Conservation (phyloP, 2,797 vertebrate species). For the Cygnus olor region DNA sequence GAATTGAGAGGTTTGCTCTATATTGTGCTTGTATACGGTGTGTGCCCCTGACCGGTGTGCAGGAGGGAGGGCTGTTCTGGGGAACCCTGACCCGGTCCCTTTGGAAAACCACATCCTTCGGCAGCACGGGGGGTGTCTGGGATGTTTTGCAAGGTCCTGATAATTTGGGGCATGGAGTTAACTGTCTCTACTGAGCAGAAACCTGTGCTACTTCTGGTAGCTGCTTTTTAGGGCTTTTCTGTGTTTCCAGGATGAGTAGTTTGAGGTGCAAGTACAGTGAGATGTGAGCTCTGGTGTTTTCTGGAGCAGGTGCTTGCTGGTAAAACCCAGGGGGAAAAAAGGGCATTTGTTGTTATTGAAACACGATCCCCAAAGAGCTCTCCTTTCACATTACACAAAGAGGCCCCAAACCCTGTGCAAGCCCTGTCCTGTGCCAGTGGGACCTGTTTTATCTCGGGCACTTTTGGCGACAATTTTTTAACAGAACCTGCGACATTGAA, state of each 20-base stretch:
- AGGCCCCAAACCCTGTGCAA: rapidly evolving
- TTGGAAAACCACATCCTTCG: not conserved
- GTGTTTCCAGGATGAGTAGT: not conserved
- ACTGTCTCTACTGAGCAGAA: not conserved
- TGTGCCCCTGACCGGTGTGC: not conserved
- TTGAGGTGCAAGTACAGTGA: rapidly evolving
- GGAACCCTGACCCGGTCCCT: not conserved
- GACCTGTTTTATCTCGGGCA: not conserved
- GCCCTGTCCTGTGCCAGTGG: not conserved
- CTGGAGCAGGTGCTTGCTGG: not conserved
- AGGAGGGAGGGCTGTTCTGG: not conserved
- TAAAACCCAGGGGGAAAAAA: not conserved
- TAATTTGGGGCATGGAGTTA: not conserved
- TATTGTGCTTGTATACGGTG: rapidly evolving
- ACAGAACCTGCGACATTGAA: not conserved
- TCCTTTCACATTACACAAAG: not conserved
- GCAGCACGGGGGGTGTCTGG: not conserved
- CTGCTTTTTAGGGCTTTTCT: not conserved
- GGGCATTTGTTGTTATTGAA: not conserved
- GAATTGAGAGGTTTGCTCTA: not conserved
- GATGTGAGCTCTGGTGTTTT: rapidly evolving
- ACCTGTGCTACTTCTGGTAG: not conserved
- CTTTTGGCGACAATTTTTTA: not conserved
- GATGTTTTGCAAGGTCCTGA: not conserved
- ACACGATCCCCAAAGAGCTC: not conserved